Percentiles rank a stretch among this genome's conserved stretches.
These are phyloP conservation scores for Lutraria rhynchaena DNA, from an alignment of 1,140 invertebrate species.

Conservation along the genomic window DNA sequence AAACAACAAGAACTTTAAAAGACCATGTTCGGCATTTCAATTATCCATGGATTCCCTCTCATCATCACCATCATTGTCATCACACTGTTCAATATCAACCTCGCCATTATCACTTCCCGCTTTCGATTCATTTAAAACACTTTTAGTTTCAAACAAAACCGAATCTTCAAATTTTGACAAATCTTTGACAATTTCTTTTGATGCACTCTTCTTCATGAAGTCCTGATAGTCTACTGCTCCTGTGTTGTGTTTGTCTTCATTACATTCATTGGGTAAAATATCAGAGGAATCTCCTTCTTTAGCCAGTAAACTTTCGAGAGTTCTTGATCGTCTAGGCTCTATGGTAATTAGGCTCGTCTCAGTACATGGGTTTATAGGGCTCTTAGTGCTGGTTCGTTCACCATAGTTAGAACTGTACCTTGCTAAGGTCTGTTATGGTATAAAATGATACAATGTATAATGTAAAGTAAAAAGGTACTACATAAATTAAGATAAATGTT, in stretches of 20 bases:
- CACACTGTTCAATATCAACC: not conserved
- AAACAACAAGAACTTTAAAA: too few relatives aligned
- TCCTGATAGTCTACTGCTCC: not conserved
- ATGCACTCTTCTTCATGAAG: not conserved
- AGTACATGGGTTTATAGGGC: not conserved
- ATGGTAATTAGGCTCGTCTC: not conserved
- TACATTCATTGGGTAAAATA: not conserved
- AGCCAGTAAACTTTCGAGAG: slow-evolving; percentile 7
- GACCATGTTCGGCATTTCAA: too few relatives aligned
- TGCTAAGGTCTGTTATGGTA: slow-evolving; percentile 6
- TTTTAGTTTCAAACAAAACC: too few relatives aligned
- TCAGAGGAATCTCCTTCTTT: not conserved
- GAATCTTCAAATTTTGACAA: slow-evolving; percentile 9
- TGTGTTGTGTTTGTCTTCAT: not conserved
- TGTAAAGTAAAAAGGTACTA: too few relatives aligned
- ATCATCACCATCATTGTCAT: slow-evolving; percentile 39
- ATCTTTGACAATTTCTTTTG: not conserved
- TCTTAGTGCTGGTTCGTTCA: not conserved
- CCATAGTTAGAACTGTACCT: not conserved
- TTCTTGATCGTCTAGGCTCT: not conserved
- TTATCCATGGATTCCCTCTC: slow-evolving; percentile 41
- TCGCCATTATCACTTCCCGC: slow-evolving; percentile 6
- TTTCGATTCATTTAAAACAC: too few relatives aligned
- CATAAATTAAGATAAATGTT: too few relatives aligned
- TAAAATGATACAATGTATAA: too few relatives aligned